Conservation (phyloP, 2,888 invertebrate genomes). For the Aethes cnicana region DNA sequence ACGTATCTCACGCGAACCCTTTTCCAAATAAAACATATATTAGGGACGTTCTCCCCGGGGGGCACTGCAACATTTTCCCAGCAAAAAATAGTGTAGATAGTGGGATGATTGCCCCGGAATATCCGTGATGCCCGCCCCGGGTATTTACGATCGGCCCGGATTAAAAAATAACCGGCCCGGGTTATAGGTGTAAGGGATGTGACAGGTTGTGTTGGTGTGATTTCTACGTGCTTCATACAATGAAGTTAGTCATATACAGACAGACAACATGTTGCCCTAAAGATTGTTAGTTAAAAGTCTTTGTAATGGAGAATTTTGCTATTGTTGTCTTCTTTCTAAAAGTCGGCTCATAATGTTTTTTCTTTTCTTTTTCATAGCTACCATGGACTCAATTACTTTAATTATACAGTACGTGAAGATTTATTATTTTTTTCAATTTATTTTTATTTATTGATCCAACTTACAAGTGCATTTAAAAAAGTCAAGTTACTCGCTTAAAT, state of each 20-base stretch:
- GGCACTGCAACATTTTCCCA: conserved; percentile 60
- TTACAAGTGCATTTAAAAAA: too few species aligned
- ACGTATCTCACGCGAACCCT: conserved; percentile 34
- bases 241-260: too few species aligned
- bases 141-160: conserved; percentile 70
- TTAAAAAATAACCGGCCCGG: conserved; percentile 62
- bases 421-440: too few species aligned
- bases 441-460: too few species aligned
- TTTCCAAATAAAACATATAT: conserved; percentile 66
- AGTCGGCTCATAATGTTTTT: neutral
- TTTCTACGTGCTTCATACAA: conserved; percentile 5
- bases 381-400: too few species aligned
- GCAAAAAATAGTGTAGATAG: conserved; percentile 74
- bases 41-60: conserved; percentile 50
- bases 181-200: conserved; percentile 30
- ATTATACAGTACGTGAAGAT: too few species aligned
- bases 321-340: too few species aligned
- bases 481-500: too few species aligned
- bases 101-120: conserved; percentile 73
- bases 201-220: conserved; percentile 15
- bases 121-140: conserved; percentile 63
- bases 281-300: too few species aligned
- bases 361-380: neutral
- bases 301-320: too few species aligned
- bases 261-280: too few species aligned